Percentiles rank a stretch among this genome's conserved stretches.
These are phyloP conservation scores for Lottia scabra DNA, from an alignment of 2,888 invertebrate genomes.

Conservation along the genomic window DNA sequence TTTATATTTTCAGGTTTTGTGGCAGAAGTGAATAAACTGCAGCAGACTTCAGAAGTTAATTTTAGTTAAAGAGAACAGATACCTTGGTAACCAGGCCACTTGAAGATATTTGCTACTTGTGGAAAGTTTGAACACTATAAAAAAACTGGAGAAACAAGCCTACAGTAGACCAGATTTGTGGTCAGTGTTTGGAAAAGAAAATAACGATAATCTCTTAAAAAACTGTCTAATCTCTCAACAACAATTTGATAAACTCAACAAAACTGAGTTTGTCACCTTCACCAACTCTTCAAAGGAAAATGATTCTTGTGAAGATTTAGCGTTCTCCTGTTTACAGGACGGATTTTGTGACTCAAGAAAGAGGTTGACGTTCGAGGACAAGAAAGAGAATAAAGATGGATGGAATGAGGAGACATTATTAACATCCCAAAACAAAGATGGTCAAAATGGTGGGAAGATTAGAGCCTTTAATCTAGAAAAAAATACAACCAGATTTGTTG, in stretches of 20 bases:
- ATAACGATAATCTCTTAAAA: neutral
- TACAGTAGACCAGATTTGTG: neutral
- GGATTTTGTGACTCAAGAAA: neutral
- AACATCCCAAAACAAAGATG: neutral
- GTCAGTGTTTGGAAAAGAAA: neutral
- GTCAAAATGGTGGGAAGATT: neutral
- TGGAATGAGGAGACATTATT: neutral
- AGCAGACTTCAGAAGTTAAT: conserved; percentile 26
- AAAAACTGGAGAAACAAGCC: conserved; percentile 10
- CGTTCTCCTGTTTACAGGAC: neutral
- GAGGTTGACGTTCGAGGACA: neutral
- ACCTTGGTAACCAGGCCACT: conserved; percentile 26
- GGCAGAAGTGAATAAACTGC: conserved; percentile 26
- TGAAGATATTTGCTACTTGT: conserved; percentile 30
- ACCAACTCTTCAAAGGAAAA: neutral
- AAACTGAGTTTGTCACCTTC: neutral
- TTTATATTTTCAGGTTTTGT: conserved; percentile 26
- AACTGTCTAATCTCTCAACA: neutral
- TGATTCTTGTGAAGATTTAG: neutral
- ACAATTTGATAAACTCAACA: neutral
- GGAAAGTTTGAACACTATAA: conserved; percentile 18
- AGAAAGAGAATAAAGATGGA: neutral
- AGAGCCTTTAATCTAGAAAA: conserved; percentile 1
- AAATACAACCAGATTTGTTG: neutral
- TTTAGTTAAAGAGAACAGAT: conserved; percentile 25